phyloP scores from a whole-genome alignment of 2,113 vertebrate genomes.

The Melanerpes aurifrons region DNA sequence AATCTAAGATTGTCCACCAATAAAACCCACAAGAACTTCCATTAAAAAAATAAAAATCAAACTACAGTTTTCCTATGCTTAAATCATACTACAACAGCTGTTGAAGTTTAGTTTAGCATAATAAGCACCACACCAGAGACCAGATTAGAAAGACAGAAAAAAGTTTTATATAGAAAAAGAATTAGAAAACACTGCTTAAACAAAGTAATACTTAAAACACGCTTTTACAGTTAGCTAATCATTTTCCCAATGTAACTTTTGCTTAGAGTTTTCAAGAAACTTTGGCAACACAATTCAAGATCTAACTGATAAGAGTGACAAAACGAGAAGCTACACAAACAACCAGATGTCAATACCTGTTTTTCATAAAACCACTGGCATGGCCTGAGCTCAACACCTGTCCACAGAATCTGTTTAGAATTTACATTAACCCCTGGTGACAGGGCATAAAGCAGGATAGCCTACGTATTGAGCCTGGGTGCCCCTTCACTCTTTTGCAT shows the following conservation, averaged over 20 bases:
- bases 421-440: not conserved
- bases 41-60: not conserved
- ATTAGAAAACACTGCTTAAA: not conserved
- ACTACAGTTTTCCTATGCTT: not conserved
- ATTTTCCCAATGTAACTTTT: not conserved
- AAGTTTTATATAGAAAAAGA: not conserved
- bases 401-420: not conserved
- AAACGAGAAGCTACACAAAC: not conserved
- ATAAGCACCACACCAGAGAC: not conserved
- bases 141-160: not conserved
- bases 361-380: not conserved
- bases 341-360: not conserved
- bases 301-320: not conserved
- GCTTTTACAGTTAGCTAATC: not conserved
- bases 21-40: not conserved
- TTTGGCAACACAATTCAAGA: not conserved
- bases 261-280: not conserved
- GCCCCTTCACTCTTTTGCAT: not conserved
- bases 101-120: not conserved
- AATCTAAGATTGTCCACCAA: not conserved
- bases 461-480: rapidly evolving
- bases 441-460: not conserved
- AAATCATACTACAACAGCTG: not conserved
- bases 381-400: not conserved
- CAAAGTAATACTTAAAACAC: not conserved